These are phyloP conservation scores for Apostichopus japonicus DNA, from an alignment of 35 echinoderm and acorn worm genomes.

Conservation along the genomic window DNA sequence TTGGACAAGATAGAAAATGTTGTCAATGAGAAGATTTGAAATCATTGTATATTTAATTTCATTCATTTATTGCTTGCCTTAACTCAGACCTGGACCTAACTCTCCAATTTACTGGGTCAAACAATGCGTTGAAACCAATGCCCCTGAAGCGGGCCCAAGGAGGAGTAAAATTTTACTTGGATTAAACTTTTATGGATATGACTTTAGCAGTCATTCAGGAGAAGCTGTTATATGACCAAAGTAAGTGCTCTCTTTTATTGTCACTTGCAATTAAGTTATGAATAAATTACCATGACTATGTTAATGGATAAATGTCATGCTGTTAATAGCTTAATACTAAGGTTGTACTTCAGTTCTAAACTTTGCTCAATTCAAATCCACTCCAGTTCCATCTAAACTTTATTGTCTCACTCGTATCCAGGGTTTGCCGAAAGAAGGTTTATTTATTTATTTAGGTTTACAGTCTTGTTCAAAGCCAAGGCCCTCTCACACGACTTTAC, in stretches of 20 bases:
- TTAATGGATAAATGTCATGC: too few species aligned
- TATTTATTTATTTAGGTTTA: too few species aligned
- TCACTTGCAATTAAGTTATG: neutral
- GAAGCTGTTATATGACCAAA: constrained; percentile 85
- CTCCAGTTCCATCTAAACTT: too few species aligned
- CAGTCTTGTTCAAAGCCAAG: too few species aligned
- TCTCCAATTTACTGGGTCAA: constrained; percentile 84
- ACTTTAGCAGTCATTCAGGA: constrained; percentile 57
- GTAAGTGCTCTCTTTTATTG: constrained; percentile 37
- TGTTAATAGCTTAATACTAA: too few species aligned
- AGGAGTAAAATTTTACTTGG: constrained; percentile 89
- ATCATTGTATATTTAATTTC: neutral
- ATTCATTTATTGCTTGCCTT: constrained; percentile 20
- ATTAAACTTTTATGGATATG: constrained; percentile 97
- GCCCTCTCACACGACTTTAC: too few species aligned
- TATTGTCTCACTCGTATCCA: too few species aligned
- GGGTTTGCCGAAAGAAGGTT: too few species aligned
- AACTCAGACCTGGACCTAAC: constrained; percentile 82
- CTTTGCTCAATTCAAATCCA: too few species aligned
- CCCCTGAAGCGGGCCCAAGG: constrained; percentile 75
- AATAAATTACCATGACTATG: neutral
- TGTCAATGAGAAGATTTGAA: too few species aligned
- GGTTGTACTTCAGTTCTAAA: too few species aligned
- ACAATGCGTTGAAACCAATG: constrained; percentile 70
- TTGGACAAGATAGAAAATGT: too few species aligned